phyloP scores from a whole-genome alignment of 2,113 vertebrate species.

The Prochilodus magdalenae region DNA sequence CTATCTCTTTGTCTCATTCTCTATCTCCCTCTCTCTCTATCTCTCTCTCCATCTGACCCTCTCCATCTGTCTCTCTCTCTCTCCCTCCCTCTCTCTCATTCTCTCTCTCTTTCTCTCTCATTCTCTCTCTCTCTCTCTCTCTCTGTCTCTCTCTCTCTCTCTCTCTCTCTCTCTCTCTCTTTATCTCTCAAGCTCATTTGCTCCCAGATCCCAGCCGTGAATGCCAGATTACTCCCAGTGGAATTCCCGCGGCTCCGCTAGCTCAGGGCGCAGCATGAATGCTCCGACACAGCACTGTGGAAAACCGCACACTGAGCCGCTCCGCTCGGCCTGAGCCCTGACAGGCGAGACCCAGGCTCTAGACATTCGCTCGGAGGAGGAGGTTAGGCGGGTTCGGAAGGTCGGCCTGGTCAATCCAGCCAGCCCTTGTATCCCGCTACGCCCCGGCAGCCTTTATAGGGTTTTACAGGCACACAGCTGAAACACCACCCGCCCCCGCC shows the following conservation, averaged over 20 bases:
- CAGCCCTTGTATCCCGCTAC: not conserved
- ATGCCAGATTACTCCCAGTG: constrained; percentile 43
- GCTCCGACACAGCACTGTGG: constrained; percentile 4
- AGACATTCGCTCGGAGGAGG: not conserved
- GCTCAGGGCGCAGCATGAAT: constrained; percentile 30
- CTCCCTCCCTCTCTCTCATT: not conserved
- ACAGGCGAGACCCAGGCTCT: constrained; percentile 6
- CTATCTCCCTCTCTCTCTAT: not conserved
- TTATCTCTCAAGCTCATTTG: constrained; percentile 38
- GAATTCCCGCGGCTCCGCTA: constrained; percentile 31
- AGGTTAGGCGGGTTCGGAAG: not conserved
- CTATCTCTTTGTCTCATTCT: not conserved
- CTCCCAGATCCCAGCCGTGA: constrained; percentile 34
- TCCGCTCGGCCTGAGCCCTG: not conserved
- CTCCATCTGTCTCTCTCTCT: too few species aligned
- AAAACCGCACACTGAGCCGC: constrained; percentile 26
- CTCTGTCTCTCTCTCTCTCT: constrained; percentile 13
- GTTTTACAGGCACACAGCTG: constrained; percentile 15
- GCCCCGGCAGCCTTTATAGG: constrained; percentile 20
- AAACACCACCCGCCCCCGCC: constrained; percentile 9
- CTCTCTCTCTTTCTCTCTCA: not conserved
- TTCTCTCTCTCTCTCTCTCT: not conserved
- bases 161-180: constrained; percentile 36
- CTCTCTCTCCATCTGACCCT: not conserved
- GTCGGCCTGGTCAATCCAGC: not conserved